Conservation (phyloP, 30 jellyfish, hydroid and myxozoan species). For the Phacellophora camtschatica region DNA sequence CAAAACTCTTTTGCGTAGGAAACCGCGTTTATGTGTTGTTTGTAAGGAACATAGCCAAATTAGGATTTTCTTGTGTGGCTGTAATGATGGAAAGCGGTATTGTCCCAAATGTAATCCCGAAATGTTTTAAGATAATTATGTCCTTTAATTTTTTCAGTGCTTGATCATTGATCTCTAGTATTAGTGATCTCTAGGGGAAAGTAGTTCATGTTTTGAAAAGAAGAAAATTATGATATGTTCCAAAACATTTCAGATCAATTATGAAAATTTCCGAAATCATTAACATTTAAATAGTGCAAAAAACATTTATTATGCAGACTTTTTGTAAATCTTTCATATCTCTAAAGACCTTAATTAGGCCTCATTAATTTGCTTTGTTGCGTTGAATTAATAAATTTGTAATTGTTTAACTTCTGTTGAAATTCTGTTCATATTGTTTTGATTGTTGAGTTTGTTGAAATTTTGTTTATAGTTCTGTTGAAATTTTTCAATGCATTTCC, state of each 20-base stretch:
- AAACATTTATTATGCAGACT: no score
- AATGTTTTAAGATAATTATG: neutral
- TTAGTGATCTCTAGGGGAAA: neutral
- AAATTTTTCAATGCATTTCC: no score
- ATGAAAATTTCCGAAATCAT: no score
- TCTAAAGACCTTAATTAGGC: no score
- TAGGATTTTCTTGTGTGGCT: neutral
- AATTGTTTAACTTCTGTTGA: no score
- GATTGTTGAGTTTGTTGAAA: no score
- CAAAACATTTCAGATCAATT: neutral
- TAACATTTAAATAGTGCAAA: no score
- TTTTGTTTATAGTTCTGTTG: no score
- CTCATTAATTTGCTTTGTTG: no score
- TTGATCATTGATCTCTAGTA: neutral
- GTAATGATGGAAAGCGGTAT: neutral
- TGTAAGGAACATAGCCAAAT: neutral
- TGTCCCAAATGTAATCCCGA: neutral
- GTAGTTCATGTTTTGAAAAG: neutral
- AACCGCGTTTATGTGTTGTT: neutral
- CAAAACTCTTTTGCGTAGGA: neutral
- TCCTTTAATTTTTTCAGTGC: neutral
- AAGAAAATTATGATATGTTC: neutral
- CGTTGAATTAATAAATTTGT: no score
- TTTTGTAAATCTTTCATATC: no score
- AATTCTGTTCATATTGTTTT: no score